Base-by-base conservation (phyloP, 2,797 vertebrate species). In the Allobates femoralis region DNA sequence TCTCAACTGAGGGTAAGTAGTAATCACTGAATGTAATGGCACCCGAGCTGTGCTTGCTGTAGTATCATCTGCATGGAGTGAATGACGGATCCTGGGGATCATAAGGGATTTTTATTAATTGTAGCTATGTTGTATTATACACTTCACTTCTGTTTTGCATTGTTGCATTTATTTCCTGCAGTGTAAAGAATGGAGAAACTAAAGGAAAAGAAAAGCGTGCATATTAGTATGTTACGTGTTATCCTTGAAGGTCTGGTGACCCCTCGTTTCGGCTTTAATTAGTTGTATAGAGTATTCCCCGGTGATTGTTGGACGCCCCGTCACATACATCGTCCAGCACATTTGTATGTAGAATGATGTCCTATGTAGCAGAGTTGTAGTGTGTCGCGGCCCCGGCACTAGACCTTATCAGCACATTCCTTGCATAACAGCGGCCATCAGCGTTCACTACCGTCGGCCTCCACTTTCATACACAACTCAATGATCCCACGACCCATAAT, bases 1-100 rank as follows among this genome's bases (percentile, higher is more conserved):
- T 98, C 98, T n/a, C 98, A 99, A 90, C 93, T 99, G 88, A 95
- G 96, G 96, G 98, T 99, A 95, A 95, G 86, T 81, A 67, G 87
- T 88, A 0, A 79, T 76, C 77, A 8, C 32, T 51, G 23, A 11
- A 3, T 50, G 21, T 26, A 67, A 30, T 50, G 2, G 60, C 4
- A 62, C 11, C n/a, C 12, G 12, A 15, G 3, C 14, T 28, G 62
- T 64, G 16, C 51, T 1, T 46, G 41, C 41, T 46, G 41, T 11
- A 46, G 41, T 1, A 11, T 46, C 11, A 46, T 46, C 41, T 11
- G 5, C 41, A 46, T 46, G 41, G 41, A 11, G 41, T 46, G 41
- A 46, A 46, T 46, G 41, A 8, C 11, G 41, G 41, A 11, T 46
- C 56, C 6, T 21, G 8, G 19, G n/a, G 21, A 23, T 23, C 53